A percentile compares a stretch with the other conserved stretches of the same genome.
Conservation (phyloP, 1,140 invertebrate species). For the Panagrolaimus sp. region DNA sequence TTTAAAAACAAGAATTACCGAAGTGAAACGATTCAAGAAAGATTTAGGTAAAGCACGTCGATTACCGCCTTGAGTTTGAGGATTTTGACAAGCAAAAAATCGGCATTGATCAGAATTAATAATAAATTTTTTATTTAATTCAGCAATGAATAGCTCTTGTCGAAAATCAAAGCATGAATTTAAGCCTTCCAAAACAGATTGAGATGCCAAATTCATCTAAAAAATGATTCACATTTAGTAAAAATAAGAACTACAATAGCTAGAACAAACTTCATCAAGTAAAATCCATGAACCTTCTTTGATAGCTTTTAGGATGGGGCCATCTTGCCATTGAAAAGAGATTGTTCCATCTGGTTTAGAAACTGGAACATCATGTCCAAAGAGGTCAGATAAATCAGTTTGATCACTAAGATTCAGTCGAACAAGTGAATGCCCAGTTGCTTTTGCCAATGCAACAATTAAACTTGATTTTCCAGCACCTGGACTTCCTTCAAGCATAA, state of each 20-base stretch:
- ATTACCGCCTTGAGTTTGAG: constrained; percentile 86
- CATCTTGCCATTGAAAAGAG: constrained; percentile 89
- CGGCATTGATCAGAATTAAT: constrained; percentile 67
- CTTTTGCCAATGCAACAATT: constrained; percentile 80
- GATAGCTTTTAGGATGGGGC: constrained; percentile 83
- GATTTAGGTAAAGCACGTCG: constrained; percentile 89
- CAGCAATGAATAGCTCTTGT: constrained; percentile 88
- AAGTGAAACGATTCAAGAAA: constrained; percentile 94
- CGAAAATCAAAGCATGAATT: constrained; percentile 97
- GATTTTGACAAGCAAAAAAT: constrained; percentile 97
- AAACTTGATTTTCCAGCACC: constrained; percentile 96
- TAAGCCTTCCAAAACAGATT: constrained; percentile 92
- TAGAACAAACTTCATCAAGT: constrained; percentile 73
- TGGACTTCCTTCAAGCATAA: constrained; percentile 91
- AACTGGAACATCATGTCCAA: constrained; percentile 91
- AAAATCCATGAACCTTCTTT: constrained; percentile 90
- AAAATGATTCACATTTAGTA: constrained; percentile 11
- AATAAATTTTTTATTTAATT: constrained; percentile 78
- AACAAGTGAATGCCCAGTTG: constrained; percentile 73
- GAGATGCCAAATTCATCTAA: constrained; percentile 86
- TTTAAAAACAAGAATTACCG: constrained; percentile 63
- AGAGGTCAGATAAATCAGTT: constrained; percentile 93
- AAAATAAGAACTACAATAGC: constrained; percentile 12
- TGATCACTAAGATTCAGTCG: constrained; percentile 97
- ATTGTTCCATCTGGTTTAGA: constrained; percentile 71